Conservation (phyloP, 2,113 vertebrate genomes). For the Bettongia penicillata region DNA sequence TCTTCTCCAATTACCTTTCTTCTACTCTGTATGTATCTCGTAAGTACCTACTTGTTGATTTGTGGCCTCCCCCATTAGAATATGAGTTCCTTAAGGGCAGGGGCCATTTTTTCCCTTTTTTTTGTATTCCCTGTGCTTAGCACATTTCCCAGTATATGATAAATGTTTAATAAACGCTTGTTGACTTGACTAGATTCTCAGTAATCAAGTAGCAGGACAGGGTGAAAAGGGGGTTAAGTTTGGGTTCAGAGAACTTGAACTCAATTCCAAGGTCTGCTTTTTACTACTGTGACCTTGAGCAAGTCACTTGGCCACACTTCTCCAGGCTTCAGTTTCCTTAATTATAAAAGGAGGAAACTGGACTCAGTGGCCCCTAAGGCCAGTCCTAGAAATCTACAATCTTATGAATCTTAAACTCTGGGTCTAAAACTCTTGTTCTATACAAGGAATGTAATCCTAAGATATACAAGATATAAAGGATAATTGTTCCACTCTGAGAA, state of each 20-base stretch:
- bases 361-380: not conserved
- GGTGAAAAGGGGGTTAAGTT: not conserved
- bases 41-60: no score
- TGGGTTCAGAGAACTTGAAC: not conserved
- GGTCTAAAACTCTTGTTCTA: not conserved
- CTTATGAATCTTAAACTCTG: not conserved
- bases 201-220: no score
- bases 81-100: not conserved
- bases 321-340: not conserved
- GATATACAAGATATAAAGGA: not conserved
- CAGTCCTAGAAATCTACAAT: not conserved
- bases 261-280: not conserved
- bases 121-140: no score
- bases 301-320: not conserved
- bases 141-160: no score
- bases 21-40: no score
- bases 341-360: not conserved
- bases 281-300: not conserved
- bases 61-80: no score
- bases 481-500: slow-evolving; percentile 4
- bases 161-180: no score
- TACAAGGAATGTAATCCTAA: not conserved
- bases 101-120: no score
- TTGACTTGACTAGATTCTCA: no score
- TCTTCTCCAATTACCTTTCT: no score